Percentiles rank a stretch among this genome's conserved stretches.
Conservation (phyloP, 2,888 invertebrate species). For the Cryptus armator region DNA sequence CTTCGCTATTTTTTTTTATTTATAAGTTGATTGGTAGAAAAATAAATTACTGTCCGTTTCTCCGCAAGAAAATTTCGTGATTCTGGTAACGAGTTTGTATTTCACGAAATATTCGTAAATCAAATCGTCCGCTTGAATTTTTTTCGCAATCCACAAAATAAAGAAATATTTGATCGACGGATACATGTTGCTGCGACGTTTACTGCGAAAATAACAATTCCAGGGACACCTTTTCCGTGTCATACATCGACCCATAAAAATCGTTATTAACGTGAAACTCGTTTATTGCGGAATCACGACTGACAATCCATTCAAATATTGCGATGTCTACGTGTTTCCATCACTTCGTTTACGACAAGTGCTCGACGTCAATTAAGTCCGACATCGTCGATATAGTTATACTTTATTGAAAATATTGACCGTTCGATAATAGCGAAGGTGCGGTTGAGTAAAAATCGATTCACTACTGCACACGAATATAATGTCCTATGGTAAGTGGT, state of each 20-base stretch:
- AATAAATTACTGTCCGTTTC: constrained; percentile 39
- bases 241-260: too few species aligned
- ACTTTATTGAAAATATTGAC: neutral
- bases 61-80: constrained; percentile 60
- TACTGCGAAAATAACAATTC: too few species aligned
- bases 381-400: neutral
- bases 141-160: neutral
- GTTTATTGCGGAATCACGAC: neutral
- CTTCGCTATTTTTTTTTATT: neutral
- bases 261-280: neutral
- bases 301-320: too few species aligned
- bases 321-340: too few species aligned
- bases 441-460: too few species aligned
- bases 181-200: constrained; percentile 11
- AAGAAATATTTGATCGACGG: constrained; percentile 24
- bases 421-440: neutral
- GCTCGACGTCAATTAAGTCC: neutral
- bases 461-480: too few species aligned
- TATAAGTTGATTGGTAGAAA: neutral
- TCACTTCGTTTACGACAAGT: too few species aligned
- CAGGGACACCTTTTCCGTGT: too few species aligned
- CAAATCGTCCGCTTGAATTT: constrained; percentile 30
- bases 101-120: constrained; percentile 52
- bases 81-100: constrained; percentile 39
- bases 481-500: too few species aligned